Evolutionary conservation across 1,140 invertebrate genomes (phyloP), one percentile per base, ranked within the genome.

Genomic region (Intoshia linei): DNA sequence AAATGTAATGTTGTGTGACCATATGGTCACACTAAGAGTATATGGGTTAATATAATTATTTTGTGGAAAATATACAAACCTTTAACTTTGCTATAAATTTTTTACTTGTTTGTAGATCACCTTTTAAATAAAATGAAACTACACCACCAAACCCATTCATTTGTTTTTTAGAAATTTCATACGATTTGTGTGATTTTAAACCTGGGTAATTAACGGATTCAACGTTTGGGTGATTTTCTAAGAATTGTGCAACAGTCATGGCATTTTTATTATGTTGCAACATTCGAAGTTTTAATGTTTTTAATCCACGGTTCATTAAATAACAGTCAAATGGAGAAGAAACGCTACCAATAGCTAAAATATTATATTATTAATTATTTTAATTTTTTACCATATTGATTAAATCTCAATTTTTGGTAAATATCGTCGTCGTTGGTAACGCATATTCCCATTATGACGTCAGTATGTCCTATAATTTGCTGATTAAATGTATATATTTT

Each of bases 241-340:
- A 55, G 56, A 66, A 81, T 44, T 68, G 66, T 0, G 74, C 78
- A 3, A 90, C 66, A 10, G 58, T 61, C 3, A 81, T 44, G 3
- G 65, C 69, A 55, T 73, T 79, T 41, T 65, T 64, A 62, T 69
- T 69, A 47, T 90, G 81, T 47, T 71, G 65, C 45, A 72, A 66
- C 84, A 98, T 93, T 38, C 84, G 63, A 7, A 90, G 43, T 34
- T 74, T 68, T 13, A 92, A 59, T 0, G 87, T 98, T 59, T 93
- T 92, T 29, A 95, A 58, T 48, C 83, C 77, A 30, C 87, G 68
- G 48, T 77, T 81, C 0, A 90, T 76, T 49, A 84, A 58, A 49
- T 69, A 78, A 51, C 83, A 90, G 54, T 98, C 87, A 52, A 90
- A 87, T 1, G 87, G 79, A 0, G 81, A 81, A 7, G 87, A 83